phyloP scores from a whole-genome alignment of 2,888 invertebrate genomes.

The Cylloceria caligata region DNA sequence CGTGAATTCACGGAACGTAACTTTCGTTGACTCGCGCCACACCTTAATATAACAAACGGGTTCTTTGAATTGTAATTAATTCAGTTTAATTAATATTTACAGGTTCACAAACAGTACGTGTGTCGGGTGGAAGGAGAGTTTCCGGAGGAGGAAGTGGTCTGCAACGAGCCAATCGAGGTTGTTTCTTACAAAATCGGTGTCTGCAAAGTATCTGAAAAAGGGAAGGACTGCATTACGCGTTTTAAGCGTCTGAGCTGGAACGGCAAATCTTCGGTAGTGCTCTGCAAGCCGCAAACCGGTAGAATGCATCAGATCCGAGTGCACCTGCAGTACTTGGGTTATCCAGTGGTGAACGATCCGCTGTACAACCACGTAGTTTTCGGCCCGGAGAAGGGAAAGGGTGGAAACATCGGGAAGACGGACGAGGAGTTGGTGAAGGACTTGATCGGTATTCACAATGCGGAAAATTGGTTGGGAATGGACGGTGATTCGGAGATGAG shows the following conservation, averaged over 20 bases:
- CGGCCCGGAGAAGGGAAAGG: conserved; percentile 96
- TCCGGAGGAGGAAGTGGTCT: conserved; percentile 95
- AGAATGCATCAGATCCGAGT: conserved; percentile 99
- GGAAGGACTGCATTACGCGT: conserved; percentile 96
- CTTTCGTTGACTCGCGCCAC: no score
- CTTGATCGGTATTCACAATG: conserved; percentile 96
- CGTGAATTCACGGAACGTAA: no score
- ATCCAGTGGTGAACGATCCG: conserved; percentile 98
- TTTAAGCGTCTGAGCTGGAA: conserved; percentile 96
- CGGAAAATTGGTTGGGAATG: conserved; percentile 97
- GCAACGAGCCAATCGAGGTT: conserved; percentile 95
- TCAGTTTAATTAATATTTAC: conserved; percentile 32
- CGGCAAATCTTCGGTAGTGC: conserved; percentile 95
- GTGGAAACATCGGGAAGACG: conserved; percentile 94
- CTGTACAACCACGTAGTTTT: conserved; percentile 98
- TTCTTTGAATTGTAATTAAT: not conserved
- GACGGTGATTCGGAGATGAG: conserved; percentile 94
- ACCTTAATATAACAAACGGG: no score
- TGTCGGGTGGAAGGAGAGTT: conserved; percentile 97
- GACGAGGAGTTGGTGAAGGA: conserved; percentile 95
- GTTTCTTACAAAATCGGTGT: conserved; percentile 98
- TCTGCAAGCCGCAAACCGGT: conserved; percentile 97
- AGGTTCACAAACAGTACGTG: conserved; percentile 97
- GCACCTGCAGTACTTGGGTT: conserved; percentile 98
- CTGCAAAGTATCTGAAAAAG: conserved; percentile 96